Conservation (phyloP, 2,888 invertebrate genomes). For the Hirudinaria manillensis region DNA sequence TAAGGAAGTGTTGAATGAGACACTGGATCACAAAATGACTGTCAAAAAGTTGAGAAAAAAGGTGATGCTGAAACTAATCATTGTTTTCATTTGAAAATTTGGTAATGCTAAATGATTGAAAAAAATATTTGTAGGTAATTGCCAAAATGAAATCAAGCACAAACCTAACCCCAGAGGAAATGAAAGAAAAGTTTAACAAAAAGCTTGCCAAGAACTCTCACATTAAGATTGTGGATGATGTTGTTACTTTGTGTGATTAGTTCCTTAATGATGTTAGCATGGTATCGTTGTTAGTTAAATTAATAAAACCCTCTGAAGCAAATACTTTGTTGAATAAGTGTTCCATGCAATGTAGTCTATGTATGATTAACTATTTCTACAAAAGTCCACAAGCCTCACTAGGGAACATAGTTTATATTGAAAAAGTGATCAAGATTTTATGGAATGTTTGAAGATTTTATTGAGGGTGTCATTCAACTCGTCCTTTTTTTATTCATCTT, state of each 20-base stretch:
- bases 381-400: too few relatives aligned
- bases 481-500: conserved; percentile 1
- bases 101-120: neutral
- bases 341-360: too few relatives aligned
- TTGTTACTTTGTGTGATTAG: conserved; percentile 27
- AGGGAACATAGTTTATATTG: too few relatives aligned
- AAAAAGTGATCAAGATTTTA: too few relatives aligned
- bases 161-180: conserved; percentile 33
- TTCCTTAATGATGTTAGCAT: too few relatives aligned
- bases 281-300: too few relatives aligned
- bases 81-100: neutral
- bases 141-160: conserved; percentile 30
- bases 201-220: conserved; percentile 34
- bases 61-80: conserved; percentile 52
- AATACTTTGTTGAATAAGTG: too few relatives aligned
- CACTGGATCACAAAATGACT: conserved; percentile 61
- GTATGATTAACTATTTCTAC: too few relatives aligned
- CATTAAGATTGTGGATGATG: conserved; percentile 31
- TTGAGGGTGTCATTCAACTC: too few relatives aligned
- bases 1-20: conserved; percentile 56
- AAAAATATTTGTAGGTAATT: conserved; percentile 30
- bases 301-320: too few relatives aligned
- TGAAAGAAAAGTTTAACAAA: conserved; percentile 35
- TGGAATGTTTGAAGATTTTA: too few relatives aligned
- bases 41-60: conserved; percentile 72